A percentile compares a stretch with the other conserved stretches of the same genome.
Conservation (phyloP, 2,113 vertebrate species). For the Pollachius pollachius region DNA sequence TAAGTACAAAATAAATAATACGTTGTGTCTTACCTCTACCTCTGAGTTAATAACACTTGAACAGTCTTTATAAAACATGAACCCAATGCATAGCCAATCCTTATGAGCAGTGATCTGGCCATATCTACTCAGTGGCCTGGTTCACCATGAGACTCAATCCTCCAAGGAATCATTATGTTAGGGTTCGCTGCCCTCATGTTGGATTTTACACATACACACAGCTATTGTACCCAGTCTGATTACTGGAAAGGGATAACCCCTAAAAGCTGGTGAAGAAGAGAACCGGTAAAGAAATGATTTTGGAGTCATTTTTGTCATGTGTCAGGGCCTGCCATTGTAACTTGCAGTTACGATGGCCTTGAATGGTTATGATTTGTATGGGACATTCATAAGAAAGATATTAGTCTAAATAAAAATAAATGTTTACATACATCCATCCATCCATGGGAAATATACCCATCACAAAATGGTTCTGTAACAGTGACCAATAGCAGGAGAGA, state of each 20-base stretch:
- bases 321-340: no score
- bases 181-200: constrained; percentile 1
- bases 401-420: no score
- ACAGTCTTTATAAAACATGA: constrained; percentile 37
- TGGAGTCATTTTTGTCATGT: no score
- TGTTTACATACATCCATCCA: constrained; percentile 1
- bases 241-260: constrained; percentile 29
- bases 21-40: not conserved
- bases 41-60: not conserved
- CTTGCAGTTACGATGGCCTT: no score
- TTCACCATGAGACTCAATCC: constrained; percentile 27
- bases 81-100: constrained; percentile 22
- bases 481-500: constrained; percentile 25
- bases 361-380: no score
- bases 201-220: constrained; percentile 30
- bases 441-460: constrained; percentile 1
- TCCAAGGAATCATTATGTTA: constrained; percentile 28
- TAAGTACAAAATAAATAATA: no score
- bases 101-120: constrained; percentile 47
- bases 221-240: constrained; percentile 34
- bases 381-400: no score
- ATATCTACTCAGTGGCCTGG: constrained; percentile 34
- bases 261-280: constrained; percentile 5
- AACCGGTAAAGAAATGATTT: no score
- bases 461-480: constrained; percentile 37